Base-by-base conservation (phyloP, 2,797 vertebrate genomes). In the Champsocephalus gunnari region DNA sequence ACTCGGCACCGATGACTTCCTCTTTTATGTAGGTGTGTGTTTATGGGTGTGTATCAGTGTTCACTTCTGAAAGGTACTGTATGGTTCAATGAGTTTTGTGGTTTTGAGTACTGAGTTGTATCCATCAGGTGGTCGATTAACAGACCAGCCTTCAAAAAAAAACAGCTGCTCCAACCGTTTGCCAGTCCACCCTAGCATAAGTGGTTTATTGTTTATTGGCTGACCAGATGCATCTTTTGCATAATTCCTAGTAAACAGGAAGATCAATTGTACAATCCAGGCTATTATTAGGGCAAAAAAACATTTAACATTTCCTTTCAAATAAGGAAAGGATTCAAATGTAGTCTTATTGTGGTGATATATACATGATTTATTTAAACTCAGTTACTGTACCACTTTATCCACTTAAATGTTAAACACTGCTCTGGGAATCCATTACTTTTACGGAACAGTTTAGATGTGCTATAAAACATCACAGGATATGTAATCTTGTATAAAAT, bases 161-260 rank as follows among this genome's bases (percentile, higher is more conserved):
- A 75, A 73, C 78, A 62, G 28, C 74, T 76, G 32, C 57, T 63
- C 32, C 50, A 21, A 58, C 61, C 65, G 63, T 64, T 51, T 51
- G 54, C 50, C 49, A 12, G 50, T 57, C 19, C 43, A 41, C 44
- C 61, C 17, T 14, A 4, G 44, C 14, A 82, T 73, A 66, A 75
- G 1, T n/a, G 3, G 9, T 13, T 69, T 66, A 77, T 72, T 87
- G 83, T 80, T 71, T 81, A 56, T 66, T 74, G 67, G 47, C 28
- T 34, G 17, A 75, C 71, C 66, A 74, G 77, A 71, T 83, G 79
- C 38, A 34, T 63, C 45, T 50, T 83, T 82, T 78, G 66, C 71
- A 75, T 80, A 67, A 70, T 70, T 68, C 61, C 47, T 38, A 13
- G 60, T 19, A 48, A 49, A 34, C 58, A 69, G 56, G 74, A 75